These are phyloP conservation scores for Onychorhynchus coronatus DNA, from an alignment of 2,113 vertebrate species.

Conservation along the genomic window DNA sequence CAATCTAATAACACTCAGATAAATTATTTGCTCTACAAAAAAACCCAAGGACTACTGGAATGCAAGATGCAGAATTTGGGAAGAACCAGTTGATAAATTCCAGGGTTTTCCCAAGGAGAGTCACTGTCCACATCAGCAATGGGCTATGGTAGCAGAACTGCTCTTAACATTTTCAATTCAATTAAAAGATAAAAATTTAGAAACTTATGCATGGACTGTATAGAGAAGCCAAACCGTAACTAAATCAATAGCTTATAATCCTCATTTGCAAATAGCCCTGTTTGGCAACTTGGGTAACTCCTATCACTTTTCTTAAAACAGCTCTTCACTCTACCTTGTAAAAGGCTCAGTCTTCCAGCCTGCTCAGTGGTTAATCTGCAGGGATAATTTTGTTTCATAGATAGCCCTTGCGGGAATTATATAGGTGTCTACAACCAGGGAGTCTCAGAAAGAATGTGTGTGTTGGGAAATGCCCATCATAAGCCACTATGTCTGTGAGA, in stretches of 20 bases:
- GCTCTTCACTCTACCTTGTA: neutral
- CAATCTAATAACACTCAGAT: neutral
- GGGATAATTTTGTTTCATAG: neutral
- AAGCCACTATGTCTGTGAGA: neutral
- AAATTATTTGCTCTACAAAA: neutral
- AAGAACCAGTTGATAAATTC: neutral
- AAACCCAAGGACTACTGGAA: neutral
- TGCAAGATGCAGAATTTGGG: neutral
- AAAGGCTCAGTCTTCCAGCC: neutral
- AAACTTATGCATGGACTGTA: neutral
- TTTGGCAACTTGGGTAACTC: neutral
- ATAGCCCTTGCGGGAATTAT: neutral
- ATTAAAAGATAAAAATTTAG: neutral
- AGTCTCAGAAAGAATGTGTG: neutral
- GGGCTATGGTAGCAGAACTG: neutral
- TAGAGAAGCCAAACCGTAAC: neutral
- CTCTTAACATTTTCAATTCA: neutral
- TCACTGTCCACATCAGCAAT: neutral
- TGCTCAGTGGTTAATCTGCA: neutral
- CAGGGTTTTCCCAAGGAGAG: neutral
- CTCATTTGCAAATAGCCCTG: neutral
- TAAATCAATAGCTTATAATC: neutral
- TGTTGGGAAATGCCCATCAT: neutral
- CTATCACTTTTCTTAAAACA: neutral
- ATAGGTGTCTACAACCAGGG: fast-evolving